Conservation (phyloP, 2,888 invertebrate genomes). For the Sericinus montela region DNA sequence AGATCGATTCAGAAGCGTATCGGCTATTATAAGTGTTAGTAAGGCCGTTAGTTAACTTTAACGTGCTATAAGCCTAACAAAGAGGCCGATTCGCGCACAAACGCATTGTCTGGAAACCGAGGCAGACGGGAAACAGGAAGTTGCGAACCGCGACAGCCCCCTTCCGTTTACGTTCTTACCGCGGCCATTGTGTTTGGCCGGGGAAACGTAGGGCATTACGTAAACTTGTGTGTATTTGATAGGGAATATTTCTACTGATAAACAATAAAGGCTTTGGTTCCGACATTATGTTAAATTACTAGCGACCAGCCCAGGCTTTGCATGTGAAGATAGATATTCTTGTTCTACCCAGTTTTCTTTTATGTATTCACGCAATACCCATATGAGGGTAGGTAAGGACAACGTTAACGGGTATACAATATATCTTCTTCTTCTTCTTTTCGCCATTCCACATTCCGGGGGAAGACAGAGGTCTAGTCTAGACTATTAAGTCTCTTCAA, state of each 20-base stretch:
- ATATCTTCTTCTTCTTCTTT: too few relatives aligned
- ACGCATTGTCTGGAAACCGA: constrained; percentile 11
- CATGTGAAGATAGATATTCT: too few relatives aligned
- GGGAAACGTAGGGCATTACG: constrained; percentile 15
- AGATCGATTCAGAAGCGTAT: background rate
- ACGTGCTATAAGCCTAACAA: constrained; percentile 2
- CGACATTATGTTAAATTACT: too few relatives aligned
- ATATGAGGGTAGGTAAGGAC: too few relatives aligned
- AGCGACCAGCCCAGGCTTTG: too few relatives aligned
- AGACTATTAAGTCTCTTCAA: too few relatives aligned
- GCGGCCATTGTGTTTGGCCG: constrained; percentile 26
- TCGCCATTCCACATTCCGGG: too few relatives aligned
- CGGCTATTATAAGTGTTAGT: constrained; percentile 6
- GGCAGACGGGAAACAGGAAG: constrained; percentile 27
- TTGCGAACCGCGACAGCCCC: constrained; percentile 26
- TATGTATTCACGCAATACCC: too few relatives aligned
- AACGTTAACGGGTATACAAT: too few relatives aligned
- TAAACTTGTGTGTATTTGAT: constrained; percentile 1
- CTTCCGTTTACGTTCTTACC: constrained; percentile 21
- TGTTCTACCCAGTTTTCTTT: too few relatives aligned
- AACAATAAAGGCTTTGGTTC: too few relatives aligned
- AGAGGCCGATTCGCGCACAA: constrained; percentile 6
- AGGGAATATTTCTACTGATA: constrained; percentile 6
- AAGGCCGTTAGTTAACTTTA: background rate
- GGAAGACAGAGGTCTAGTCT: too few relatives aligned